Evolutionary conservation across 2,113 vertebrate species (phyloP).

Genomic region (Dendropsophus ebraccatus): DNA sequence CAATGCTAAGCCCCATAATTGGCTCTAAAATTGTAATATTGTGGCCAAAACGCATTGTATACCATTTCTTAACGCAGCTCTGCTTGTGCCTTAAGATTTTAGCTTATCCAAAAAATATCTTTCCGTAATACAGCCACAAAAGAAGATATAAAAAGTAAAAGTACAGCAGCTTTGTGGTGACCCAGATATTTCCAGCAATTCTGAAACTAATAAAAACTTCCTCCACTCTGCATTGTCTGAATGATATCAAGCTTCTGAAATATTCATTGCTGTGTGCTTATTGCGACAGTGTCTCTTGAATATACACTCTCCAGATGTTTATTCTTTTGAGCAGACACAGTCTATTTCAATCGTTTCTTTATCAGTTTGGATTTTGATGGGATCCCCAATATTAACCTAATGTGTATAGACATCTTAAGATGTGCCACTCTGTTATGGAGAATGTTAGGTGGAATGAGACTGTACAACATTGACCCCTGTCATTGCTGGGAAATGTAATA

Average conservation of each 20-base stretch:
- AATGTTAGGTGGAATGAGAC: not conserved
- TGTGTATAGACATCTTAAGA: not conserved
- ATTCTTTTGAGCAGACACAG: not conserved
- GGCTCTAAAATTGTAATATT: not conserved
- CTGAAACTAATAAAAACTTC: not conserved
- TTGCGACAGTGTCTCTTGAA: not conserved
- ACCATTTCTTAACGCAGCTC: not conserved
- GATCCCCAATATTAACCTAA: not conserved
- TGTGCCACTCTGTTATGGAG: not conserved
- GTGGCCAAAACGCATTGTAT: not conserved
- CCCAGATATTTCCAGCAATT: not conserved
- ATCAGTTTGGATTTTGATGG: not conserved
- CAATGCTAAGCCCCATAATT: not conserved
- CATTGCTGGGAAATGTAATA: slow-evolving; percentile 10
- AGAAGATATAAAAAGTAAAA: not conserved
- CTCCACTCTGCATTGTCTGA: not conserved
- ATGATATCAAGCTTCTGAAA: not conserved
- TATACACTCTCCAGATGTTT: not conserved
- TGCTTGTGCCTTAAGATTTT: not conserved
- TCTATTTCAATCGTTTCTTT: not conserved
- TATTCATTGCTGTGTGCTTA: not conserved
- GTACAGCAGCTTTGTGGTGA: not conserved
- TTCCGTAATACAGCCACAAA: not conserved
- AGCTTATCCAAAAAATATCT: not conserved
- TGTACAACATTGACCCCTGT: not conserved